phyloP scores from a whole-genome alignment of 1,140 invertebrate genomes.

The Zaprionus davidi region DNA sequence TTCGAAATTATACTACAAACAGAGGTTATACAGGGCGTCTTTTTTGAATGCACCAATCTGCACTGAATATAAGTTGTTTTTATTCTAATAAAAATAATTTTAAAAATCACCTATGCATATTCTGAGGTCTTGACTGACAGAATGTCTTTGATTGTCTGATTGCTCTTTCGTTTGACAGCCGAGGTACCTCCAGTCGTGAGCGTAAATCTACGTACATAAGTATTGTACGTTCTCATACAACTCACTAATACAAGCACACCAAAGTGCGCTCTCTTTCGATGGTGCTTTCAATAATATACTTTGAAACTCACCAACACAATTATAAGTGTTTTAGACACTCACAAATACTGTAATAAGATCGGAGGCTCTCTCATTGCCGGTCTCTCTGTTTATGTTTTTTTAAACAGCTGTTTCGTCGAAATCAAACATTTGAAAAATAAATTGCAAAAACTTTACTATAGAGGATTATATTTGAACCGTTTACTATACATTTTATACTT shows the following conservation, averaged over 20 bases:
- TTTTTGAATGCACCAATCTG: background rate
- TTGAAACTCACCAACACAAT: too few relatives aligned
- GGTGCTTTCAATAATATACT: background rate
- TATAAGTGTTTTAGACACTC: background rate
- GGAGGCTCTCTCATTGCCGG: background rate
- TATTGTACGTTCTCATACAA: too few relatives aligned
- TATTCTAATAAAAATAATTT: background rate
- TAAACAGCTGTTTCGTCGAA: background rate
- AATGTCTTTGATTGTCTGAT: background rate
- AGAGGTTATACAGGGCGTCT: background rate
- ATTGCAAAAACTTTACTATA: background rate
- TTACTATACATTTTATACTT: too few relatives aligned
- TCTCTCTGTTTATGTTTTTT: background rate
- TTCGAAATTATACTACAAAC: background rate
- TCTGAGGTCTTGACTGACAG: background rate
- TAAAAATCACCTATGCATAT: background rate
- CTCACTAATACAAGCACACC: background rate
- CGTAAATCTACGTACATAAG: too few relatives aligned
- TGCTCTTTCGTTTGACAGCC: background rate
- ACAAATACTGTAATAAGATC: background rate
- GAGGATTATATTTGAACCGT: background rate
- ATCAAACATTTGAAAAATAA: background rate
- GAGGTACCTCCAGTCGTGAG: background rate
- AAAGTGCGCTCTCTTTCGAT: background rate
- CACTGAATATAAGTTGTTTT: background rate